phyloP scores from a whole-genome alignment of 2,797 vertebrate species.

The Labeo calbasu region DNA sequence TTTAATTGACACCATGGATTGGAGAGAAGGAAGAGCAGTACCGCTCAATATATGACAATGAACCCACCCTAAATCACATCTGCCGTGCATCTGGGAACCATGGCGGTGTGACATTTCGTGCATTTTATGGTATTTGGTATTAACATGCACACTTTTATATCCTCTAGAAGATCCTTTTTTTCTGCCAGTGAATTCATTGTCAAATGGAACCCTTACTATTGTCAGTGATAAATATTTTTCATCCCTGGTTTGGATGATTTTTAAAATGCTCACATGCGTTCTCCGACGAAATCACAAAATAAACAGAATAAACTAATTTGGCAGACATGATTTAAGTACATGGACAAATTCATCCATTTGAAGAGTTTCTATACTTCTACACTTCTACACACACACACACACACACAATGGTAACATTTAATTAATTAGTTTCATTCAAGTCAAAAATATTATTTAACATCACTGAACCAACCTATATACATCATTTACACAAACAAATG shows the following conservation, averaged over 20 bases:
- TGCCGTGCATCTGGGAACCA: conserved; percentile 16
- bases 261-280: background rate
- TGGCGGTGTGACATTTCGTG: background rate
- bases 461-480: background rate
- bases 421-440: background rate
- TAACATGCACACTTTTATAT: background rate
- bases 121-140: conserved; percentile 1
- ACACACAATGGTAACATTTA: background rate
- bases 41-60: conserved; percentile 57
- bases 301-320: background rate
- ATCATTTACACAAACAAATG: no score
- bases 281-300: background rate
- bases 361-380: background rate
- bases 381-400: no score
- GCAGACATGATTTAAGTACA: background rate
- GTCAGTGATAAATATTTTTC: background rate
- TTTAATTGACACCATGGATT: conserved; percentile 62
- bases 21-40: conserved; percentile 54
- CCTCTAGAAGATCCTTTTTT: background rate
- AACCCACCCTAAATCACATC: conserved; percentile 28
- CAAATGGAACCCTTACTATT: background rate
- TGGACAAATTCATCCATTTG: background rate
- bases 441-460: background rate
- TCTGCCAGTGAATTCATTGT: background rate
- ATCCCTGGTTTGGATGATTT: background rate